Evolutionary conservation across 2,797 vertebrate genomes (phyloP), one percentile per base, ranked within the genome.

Genomic region (Cyprinella venusta): DNA sequence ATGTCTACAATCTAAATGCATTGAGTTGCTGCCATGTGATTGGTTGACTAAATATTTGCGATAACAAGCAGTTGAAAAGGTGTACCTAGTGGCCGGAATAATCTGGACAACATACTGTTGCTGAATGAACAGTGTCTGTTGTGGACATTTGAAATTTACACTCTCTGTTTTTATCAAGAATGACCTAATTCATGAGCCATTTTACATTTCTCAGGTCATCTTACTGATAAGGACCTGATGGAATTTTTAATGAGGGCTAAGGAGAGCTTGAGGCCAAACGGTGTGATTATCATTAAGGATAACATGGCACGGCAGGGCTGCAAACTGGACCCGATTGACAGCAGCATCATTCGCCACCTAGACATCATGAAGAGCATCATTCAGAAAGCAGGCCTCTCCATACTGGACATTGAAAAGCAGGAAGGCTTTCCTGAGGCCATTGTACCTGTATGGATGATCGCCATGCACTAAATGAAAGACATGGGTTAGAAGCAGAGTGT

Each of bases 361-460:
- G 96, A 96, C 91, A 96, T 98, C 89, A 95, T 98, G 88, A 94
- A 59, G 88, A 88, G 80, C 91, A 96, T 99, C 78, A 94, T 98
- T 63, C 88, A 88, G 79, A 96, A 94, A 91, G 96, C 96, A 0
- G 97, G 96, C 38, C 94, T 98, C 86, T 91, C 91, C 79, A 88
- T 99, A 69, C 89, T 98, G 81, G 92, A 79, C 7, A 92, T 95
- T 33, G 93, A 98, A 93, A 93, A 83, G 87, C 98, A 99, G 89
- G 91, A 94, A 1, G 96, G 95, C 1, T 97, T 99, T 75, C 98
- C 98, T 0, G 97, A 98, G 26, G 84, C 93, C 88, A 97, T 97
- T 50, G 93, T 99, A 52, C 98, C 97, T 0, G 95, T 99, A 54
- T 99, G 97, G 97, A 99, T 96, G 96, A 88, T 99, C 5, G 97